These are phyloP conservation scores for Meghimatium bilineatum DNA, from an alignment of 2,888 invertebrate species.

Conservation along the genomic window DNA sequence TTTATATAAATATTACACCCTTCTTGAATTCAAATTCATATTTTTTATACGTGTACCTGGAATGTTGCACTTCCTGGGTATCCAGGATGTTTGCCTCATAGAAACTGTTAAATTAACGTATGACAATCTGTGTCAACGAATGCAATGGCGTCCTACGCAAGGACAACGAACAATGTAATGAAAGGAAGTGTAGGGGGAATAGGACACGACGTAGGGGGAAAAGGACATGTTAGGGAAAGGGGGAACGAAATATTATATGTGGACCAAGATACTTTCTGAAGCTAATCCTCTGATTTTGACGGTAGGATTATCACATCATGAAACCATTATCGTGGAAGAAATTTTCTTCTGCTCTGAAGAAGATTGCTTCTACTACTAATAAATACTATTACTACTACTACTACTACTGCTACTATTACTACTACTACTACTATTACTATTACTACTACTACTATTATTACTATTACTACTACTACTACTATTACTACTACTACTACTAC, in stretches of 20 bases:
- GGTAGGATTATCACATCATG: not conserved
- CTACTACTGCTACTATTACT: not conserved
- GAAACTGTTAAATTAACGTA: conserved; percentile 1
- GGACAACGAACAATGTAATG: not conserved
- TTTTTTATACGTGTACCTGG: not conserved
- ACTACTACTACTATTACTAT: not conserved
- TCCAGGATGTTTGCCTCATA: conserved; percentile 20
- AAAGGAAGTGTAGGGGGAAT: not conserved
- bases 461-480: not conserved
- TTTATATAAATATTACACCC: no score
- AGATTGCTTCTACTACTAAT: not conserved
- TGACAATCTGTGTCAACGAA: conserved; percentile 11
- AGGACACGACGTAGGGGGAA: not conserved
- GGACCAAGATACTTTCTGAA: not conserved
- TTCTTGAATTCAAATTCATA: no score
- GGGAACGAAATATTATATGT: not conserved
- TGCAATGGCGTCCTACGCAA: not conserved
- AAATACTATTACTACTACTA: not conserved
- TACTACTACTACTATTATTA: not conserved
- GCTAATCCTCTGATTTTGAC: not conserved
- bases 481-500: not conserved
- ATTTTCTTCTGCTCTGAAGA: not conserved
- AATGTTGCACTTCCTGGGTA: conserved; percentile 15
- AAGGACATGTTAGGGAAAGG: not conserved
- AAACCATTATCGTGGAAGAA: not conserved